Percentiles rank a stretch among this genome's conserved stretches.
These are phyloP conservation scores for Drosophila tsacasi DNA, from an alignment of 1,140 invertebrate species.

Conservation along the genomic window DNA sequence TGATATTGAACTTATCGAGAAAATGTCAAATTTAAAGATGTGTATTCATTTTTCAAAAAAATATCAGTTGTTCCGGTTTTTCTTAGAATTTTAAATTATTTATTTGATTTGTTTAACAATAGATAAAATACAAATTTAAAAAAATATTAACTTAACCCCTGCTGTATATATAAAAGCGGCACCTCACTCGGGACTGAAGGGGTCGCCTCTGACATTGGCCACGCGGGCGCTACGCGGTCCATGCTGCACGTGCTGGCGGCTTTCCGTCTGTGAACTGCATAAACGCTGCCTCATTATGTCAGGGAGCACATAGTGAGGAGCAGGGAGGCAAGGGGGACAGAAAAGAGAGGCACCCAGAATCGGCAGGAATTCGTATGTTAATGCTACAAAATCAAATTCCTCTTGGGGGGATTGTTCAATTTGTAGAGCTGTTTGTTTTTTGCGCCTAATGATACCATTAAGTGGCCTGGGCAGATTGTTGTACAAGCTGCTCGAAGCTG, in stretches of 20 bases:
- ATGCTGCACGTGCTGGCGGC: slow-evolving; percentile 52
- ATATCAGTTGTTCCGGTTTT: background rate
- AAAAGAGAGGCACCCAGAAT: slow-evolving; percentile 17
- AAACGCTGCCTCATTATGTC: slow-evolving; percentile 73
- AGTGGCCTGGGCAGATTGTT: slow-evolving; percentile 45
- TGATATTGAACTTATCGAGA: background rate
- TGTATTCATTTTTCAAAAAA: background rate
- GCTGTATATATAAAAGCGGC: background rate
- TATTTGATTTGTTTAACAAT: background rate
- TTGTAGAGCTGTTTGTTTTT: slow-evolving; percentile 47
- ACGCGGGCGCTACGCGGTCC: slow-evolving; percentile 54
- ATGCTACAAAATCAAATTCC: slow-evolving; percentile 42
- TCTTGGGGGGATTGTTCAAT: slow-evolving; percentile 50
- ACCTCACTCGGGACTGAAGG: background rate
- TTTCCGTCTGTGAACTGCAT: slow-evolving; percentile 64
- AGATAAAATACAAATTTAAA: too few species aligned
- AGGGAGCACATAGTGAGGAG: slow-evolving; percentile 45
- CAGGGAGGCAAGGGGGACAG: slow-evolving; percentile 9
- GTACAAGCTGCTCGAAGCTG: slow-evolving; percentile 7
- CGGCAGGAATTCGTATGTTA: slow-evolving; percentile 47
- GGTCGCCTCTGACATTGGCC: slow-evolving; percentile 55
- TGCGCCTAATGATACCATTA: slow-evolving; percentile 48
- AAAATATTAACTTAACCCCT: background rate
- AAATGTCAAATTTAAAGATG: background rate
- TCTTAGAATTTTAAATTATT: too few species aligned